Evolutionary conservation across 2,797 vertebrate species (phyloP), one percentile per base, ranked within the genome.

Genomic region (Clarias laeviceps): DNA sequence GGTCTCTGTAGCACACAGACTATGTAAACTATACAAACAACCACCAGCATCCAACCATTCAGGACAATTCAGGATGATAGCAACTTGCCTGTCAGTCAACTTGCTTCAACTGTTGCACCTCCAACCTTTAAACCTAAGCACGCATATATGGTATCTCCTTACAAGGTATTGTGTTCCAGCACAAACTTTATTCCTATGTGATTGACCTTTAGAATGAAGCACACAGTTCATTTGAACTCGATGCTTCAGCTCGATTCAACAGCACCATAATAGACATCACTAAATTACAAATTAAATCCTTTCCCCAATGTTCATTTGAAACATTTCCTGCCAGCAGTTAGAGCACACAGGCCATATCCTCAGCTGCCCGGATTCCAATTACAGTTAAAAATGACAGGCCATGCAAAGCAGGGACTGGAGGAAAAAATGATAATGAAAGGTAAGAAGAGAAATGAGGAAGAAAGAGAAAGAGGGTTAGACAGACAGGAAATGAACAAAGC

Each of bases 281-380:
- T 34, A 56, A 69, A 69, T 82, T 56, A 68, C 27, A 57, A 54
- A 70, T 57, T 0, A 70, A 29, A 54, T 62, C 61, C 61, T 74
- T 50, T 61, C 34, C 24, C n/a, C 59, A 29, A 14, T 45, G 17
- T 29, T 66, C 32, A 76, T 76, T 70, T 18, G 57, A 32, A 61
- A 85, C 65, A 54, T 80, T 72, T 80, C 56, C 84, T 50, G 32
- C 20, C 57, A 56, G 78, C 11, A 56, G 74, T 45, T 62, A 70
- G 15, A 78, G 8, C 32, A 32, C 5, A 61, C 85, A 65, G 76
- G 82, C 29, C 57, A 57, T 40, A 40, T 79, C 80, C 40, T 37
- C 81, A 70, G 73, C 64, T 74, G 64, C 64, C 20, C 32, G 18
- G 66, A 34, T 82, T 66, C 29, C 69, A 83, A 82, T 83, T 74